Evolutionary conservation across 2,888 invertebrate species (phyloP), one percentile per base, ranked within the genome.

Genomic region (Xestia ashworthii): DNA sequence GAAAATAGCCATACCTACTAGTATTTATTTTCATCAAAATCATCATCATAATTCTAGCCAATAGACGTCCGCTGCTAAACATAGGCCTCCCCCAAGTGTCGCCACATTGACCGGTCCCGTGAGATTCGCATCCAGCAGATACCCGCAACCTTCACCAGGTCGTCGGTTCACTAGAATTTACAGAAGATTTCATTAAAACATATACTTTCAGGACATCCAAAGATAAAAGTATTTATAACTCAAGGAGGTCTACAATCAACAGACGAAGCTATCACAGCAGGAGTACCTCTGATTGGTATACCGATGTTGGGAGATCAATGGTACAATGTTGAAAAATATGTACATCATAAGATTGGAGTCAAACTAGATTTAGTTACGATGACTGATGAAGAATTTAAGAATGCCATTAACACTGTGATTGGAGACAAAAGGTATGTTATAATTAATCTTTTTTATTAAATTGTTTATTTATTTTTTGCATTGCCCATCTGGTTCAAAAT

Each of bases 191-290:
- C 32, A 19, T 38, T 38, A 32, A 62, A 19, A 19, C 3, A 19
- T 62, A 0, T 0, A n/a, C 14, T 81, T 81, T 25, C 67, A 81
- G 77, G 38, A 8, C 82, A 82, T 70, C 74, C 82, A 32, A 78
- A 82, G 71, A 78, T 95, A 6, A 95, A 95, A 82, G 66, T 93
- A 3, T 95, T 95, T 69, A 90, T 95, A 48, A 94, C 93, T 5
- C 94, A 95, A 92, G 94, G 93, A 67, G 95, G 94, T 9, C 80
- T 94, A 1, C 94, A 94, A 78, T 94, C 94, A 0, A 89, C 92
- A 0, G 93, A 94, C 41, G 70, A 80, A 6, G 71, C 80, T 32
- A 60, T 80, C 12, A 71, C 71, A 12, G 75, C 71, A 48, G 89
- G 90, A 48, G 91, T 93, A 1, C 94, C 94, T 12, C 72, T 95